Evolutionary conservation across 2,888 invertebrate species (phyloP).

Genomic region (Catocala fraxini): DNA sequence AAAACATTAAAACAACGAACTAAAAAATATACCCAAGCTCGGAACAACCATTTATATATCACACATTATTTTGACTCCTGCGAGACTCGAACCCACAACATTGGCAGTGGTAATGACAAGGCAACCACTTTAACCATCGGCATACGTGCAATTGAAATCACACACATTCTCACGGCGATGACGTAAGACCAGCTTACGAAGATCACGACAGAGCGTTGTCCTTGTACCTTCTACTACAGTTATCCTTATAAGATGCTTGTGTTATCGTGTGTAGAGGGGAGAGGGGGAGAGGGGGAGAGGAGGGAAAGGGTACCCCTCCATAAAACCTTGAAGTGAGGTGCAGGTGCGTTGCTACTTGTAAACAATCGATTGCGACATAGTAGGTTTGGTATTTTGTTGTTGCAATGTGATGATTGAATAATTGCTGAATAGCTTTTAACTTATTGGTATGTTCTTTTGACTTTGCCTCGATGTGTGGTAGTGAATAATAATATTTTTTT

Average conservation of each 20-base stretch:
- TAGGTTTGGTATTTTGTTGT: constrained; percentile 4
- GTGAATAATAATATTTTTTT: too few species aligned
- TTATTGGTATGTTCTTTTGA: too few species aligned
- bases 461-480: too few species aligned
- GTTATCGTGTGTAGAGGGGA: neutral
- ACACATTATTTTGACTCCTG: too few species aligned
- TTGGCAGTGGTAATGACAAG: too few species aligned
- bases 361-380: constrained; percentile 1
- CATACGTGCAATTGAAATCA: neutral
- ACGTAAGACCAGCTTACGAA: constrained; percentile 8
- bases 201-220: constrained; percentile 19
- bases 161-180: constrained; percentile 2
- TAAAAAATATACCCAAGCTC: too few species aligned
- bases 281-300: neutral
- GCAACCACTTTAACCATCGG: too few species aligned
- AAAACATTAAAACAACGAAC: too few species aligned
- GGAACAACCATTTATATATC: too few species aligned
- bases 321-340: constrained; percentile 9
- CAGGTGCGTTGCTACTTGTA: neutral
- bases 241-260: constrained; percentile 30
- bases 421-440: too few species aligned
- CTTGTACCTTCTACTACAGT: constrained; percentile 28
- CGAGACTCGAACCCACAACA: too few species aligned
- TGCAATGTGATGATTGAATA: neutral
- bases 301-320: neutral